These are phyloP conservation scores for Myrmecobius fasciatus DNA, from an alignment of 2,113 vertebrate genomes.

Conservation along the genomic window DNA sequence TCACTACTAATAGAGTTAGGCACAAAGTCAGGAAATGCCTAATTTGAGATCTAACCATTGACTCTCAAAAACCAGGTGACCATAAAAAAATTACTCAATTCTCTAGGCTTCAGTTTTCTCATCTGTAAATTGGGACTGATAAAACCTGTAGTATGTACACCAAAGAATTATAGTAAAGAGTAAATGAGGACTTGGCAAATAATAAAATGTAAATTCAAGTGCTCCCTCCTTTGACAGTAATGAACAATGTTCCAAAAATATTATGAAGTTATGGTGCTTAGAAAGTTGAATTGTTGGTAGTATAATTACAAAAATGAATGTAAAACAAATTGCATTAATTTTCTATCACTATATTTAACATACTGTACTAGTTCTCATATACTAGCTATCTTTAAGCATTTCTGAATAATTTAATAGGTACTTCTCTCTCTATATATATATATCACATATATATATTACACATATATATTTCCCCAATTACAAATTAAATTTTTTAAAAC, in stretches of 20 bases:
- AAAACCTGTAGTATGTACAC: background rate
- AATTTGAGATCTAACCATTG: background rate
- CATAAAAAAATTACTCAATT: background rate
- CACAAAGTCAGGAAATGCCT: background rate
- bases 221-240: background rate
- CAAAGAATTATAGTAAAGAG: background rate
- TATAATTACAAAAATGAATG: background rate
- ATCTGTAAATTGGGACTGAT: background rate
- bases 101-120: background rate
- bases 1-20: background rate
- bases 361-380: background rate
- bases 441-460: too few relatives aligned
- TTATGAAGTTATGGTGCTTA: background rate
- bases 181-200: background rate
- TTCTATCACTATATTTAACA: constrained; percentile 1
- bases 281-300: background rate
- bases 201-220: background rate
- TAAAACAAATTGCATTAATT: background rate
- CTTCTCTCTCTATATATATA: too few relatives aligned
- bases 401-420: background rate
- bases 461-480: background rate
- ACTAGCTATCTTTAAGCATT: constrained; percentile 13
- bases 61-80: background rate
- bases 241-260: background rate
- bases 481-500: background rate